Conservation (phyloP, 2,888 invertebrate species). For the Lobophora halterata region DNA sequence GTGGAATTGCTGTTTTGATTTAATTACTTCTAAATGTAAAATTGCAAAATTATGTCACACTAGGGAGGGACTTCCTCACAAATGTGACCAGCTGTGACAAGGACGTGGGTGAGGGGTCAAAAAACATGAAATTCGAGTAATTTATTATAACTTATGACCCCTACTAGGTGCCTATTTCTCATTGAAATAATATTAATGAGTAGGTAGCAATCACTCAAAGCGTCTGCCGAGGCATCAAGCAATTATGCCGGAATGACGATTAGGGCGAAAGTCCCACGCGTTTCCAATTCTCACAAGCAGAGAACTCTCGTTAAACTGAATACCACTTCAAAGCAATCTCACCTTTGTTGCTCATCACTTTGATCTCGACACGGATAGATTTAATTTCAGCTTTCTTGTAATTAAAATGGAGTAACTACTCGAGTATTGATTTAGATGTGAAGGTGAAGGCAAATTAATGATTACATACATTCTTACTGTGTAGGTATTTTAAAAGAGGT, state of each 20-base stretch:
- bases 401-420: slow-evolving; percentile 57
- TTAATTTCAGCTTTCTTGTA: slow-evolving; percentile 56
- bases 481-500: too few relatives aligned
- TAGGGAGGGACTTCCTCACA: too few relatives aligned
- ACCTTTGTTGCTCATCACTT: slow-evolving; percentile 60
- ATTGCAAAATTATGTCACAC: too few relatives aligned
- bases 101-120: too few relatives aligned
- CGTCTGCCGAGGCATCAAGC: slow-evolving; percentile 34
- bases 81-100: too few relatives aligned
- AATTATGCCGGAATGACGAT: slow-evolving; percentile 49
- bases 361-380: slow-evolving; percentile 62
- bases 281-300: slow-evolving; percentile 7
- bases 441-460: slow-evolving; percentile 28
- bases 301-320: slow-evolving; percentile 44
- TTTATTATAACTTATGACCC: not conserved
- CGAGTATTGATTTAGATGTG: slow-evolving; percentile 39
- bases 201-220: slow-evolving; percentile 27
- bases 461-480: too few relatives aligned
- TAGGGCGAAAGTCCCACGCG: slow-evolving; percentile 41
- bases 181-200: slow-evolving; percentile 25
- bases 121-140: too few relatives aligned
- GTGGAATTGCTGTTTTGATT: too few relatives aligned
- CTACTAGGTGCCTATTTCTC: slow-evolving; percentile 3
- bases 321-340: slow-evolving; percentile 62
- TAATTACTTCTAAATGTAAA: too few relatives aligned